Conservation (phyloP, 2,888 invertebrate genomes). For the Copidosoma aretas region DNA sequence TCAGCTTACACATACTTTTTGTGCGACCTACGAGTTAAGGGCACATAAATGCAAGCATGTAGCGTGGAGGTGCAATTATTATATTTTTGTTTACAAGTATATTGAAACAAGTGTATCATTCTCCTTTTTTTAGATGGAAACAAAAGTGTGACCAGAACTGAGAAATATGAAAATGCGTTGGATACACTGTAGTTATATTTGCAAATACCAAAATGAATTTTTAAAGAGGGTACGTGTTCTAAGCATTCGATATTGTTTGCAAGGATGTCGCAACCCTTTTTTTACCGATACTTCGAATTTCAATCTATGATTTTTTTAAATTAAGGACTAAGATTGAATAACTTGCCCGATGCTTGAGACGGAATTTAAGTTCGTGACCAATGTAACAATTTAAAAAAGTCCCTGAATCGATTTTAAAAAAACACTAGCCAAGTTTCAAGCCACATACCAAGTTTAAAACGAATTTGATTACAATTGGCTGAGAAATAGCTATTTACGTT, state of each 20-base stretch:
- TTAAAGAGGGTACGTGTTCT: slow-evolving; percentile 23
- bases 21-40: slow-evolving; percentile 49
- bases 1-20: slow-evolving; percentile 52
- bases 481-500: too few relatives aligned
- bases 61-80: slow-evolving; percentile 37
- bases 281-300: slow-evolving; percentile 30
- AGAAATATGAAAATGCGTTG: slow-evolving; percentile 15
- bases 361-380: too few relatives aligned
- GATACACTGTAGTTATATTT: slow-evolving; percentile 28
- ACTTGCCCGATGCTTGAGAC: too few relatives aligned
- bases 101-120: slow-evolving; percentile 25
- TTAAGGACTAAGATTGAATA: too few relatives aligned
- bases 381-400: too few relatives aligned
- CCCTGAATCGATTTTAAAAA: too few relatives aligned
- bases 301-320: not conserved
- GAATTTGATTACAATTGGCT: too few relatives aligned
- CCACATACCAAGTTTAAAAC: too few relatives aligned
- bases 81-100: slow-evolving; percentile 41
- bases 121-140: slow-evolving; percentile 21
- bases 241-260: slow-evolving; percentile 15
- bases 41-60: slow-evolving; percentile 37
- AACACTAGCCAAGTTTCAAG: too few relatives aligned
- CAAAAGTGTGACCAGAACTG: slow-evolving; percentile 22
- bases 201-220: slow-evolving; percentile 32
- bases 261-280: slow-evolving; percentile 20